phyloP scores from a whole-genome alignment of 2,797 vertebrate species.

The Betta splendens region DNA sequence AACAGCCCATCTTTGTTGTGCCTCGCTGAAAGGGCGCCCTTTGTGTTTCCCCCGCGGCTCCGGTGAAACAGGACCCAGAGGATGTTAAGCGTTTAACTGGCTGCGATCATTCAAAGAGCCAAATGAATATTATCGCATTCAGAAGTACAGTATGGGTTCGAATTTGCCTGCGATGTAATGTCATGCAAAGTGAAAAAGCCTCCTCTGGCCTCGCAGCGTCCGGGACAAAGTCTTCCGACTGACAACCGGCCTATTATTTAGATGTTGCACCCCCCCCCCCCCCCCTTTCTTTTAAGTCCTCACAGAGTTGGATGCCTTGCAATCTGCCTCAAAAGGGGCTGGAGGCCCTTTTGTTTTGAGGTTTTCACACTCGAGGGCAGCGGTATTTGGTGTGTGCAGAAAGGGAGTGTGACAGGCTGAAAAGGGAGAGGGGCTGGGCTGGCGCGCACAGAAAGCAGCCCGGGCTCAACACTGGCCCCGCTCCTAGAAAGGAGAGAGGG shows the following conservation, averaged over 20 bases:
- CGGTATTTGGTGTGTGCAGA: constrained; percentile 71
- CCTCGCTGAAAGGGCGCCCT: constrained; percentile 54
- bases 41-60: constrained; percentile 48
- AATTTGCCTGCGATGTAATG: constrained; percentile 61
- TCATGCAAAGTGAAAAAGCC: constrained; percentile 69
- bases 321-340: constrained; percentile 73
- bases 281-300: constrained; percentile 58
- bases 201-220: constrained; percentile 62
- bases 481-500: constrained; percentile 70
- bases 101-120: constrained; percentile 39
- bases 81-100: constrained; percentile 63
- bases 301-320: constrained; percentile 73
- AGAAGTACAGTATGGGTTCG: constrained; percentile 49
- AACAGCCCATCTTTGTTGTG: constrained; percentile 62
- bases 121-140: constrained; percentile 63
- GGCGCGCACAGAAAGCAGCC: constrained; percentile 66
- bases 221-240: constrained; percentile 63
- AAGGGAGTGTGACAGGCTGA: constrained; percentile 65
- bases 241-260: constrained; percentile 70
- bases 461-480: constrained; percentile 69
- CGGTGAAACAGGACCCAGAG: constrained; percentile 49
- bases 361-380: constrained; percentile 78
- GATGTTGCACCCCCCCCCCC: constrained; percentile 69
- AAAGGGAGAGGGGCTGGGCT: constrained; percentile 62
- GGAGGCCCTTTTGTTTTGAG: constrained; percentile 76